phyloP scores from a whole-genome alignment of 2,797 vertebrate genomes.

The Erethizon dorsatum region DNA sequence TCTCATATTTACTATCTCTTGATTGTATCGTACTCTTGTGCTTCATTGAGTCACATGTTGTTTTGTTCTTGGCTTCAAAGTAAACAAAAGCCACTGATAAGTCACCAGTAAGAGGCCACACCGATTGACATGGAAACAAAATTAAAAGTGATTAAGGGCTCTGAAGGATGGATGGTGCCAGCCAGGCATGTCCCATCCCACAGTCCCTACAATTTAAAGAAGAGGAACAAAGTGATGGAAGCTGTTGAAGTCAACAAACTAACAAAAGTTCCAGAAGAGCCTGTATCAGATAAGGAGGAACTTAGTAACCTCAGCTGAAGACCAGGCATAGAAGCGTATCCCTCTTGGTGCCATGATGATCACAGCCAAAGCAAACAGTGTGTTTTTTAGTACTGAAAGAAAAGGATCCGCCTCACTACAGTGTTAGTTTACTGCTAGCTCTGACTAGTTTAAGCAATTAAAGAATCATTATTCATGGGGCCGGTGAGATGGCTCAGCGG shows the following conservation, averaged over 20 bases:
- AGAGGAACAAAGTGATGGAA: neutral
- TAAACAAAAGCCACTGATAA: neutral
- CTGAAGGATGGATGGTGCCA: neutral
- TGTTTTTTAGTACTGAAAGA: neutral
- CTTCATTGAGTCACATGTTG: neutral
- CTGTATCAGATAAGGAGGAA: neutral
- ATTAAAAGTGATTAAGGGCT: neutral
- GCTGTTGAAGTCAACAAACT: neutral
- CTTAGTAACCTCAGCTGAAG: neutral
- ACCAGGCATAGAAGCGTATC: too few species aligned
- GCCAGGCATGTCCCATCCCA: too few species aligned
- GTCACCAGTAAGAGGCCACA: neutral
- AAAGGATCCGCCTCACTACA: neutral
- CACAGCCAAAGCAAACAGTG: neutral
- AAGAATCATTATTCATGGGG: neutral
- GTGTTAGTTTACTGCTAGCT: neutral
- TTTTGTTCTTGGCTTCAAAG: neutral
- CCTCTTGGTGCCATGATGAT: neutral
- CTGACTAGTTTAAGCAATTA: neutral
- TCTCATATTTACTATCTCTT: neutral
- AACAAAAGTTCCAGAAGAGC: neutral
- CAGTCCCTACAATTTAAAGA: neutral
- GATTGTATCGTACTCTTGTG: neutral
- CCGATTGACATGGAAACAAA: neutral
- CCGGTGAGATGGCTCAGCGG: too few species aligned